Evolutionary conservation across 2,113 vertebrate genomes (phyloP).

Genomic region (Toxotes chatareus): DNA sequence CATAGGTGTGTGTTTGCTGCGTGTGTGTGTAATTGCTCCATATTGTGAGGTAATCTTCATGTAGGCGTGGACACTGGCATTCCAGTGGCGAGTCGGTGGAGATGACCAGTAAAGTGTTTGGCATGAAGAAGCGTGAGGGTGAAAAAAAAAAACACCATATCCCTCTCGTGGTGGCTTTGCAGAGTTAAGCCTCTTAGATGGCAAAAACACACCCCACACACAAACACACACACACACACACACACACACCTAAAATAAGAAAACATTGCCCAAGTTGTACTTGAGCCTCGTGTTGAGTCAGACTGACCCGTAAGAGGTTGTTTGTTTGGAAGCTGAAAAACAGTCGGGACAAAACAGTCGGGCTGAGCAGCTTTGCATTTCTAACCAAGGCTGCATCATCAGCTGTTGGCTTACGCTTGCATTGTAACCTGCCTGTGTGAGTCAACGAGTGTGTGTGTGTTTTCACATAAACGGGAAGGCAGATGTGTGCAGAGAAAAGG

Average conservation of each 20-base stretch:
- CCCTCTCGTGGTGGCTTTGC: not conserved
- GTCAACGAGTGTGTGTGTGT: not conserved
- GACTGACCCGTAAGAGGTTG: conserved; percentile 36
- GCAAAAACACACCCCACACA: not conserved
- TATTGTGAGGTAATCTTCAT: conserved; percentile 29
- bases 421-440: conserved; percentile 29
- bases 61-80: conserved; percentile 39
- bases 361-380: conserved; percentile 29
- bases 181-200: conserved; percentile 1
- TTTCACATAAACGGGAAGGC: conserved; percentile 7
- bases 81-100: conserved; percentile 43
- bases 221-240: not conserved
- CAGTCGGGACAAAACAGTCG: conserved; percentile 31
- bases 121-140: not conserved
- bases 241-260: conserved; percentile 25
- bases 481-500: conserved; percentile 5
- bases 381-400: conserved; percentile 55
- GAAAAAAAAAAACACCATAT: not conserved
- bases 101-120: conserved; percentile 38
- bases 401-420: conserved; percentile 56
- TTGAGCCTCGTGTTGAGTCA: conserved; percentile 21
- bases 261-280: conserved; percentile 5
- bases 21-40: conserved; percentile 17
- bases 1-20: not conserved
- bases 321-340: conserved; percentile 49